Evolutionary conservation across 1,140 invertebrate genomes (phyloP).

Genomic region (Globodera ellingtonae): DNA sequence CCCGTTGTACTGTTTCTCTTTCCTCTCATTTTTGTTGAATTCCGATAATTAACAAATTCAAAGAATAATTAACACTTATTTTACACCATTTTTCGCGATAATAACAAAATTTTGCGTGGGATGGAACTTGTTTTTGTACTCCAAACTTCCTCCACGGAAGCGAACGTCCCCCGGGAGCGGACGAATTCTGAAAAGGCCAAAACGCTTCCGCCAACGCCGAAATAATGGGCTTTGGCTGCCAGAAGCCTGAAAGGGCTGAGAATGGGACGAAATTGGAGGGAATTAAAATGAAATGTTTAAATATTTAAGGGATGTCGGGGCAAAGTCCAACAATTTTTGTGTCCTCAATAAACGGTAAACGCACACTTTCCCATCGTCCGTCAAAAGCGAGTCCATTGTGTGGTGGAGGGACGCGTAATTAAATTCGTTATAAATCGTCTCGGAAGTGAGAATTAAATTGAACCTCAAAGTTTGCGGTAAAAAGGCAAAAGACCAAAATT

Average conservation of each 20-base stretch:
- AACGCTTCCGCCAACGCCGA: constrained; percentile 36
- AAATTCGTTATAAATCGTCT: constrained; percentile 45
- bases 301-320: too few species aligned
- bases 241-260: constrained; percentile 28
- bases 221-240: constrained; percentile 41
- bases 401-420: constrained; percentile 39
- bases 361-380: constrained; percentile 31
- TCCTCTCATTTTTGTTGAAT: too few species aligned
- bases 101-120: constrained; percentile 26
- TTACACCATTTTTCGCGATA: constrained; percentile 9
- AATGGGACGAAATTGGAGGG: too few species aligned
- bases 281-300: too few species aligned
- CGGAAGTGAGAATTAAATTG: constrained; percentile 38
- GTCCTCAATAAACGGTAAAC: background rate
- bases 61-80: background rate
- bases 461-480: constrained; percentile 25
- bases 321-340: too few species aligned
- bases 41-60: too few species aligned
- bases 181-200: constrained; percentile 30
- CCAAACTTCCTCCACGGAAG: constrained; percentile 22
- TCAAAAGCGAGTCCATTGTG: constrained; percentile 29
- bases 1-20: background rate
- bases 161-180: constrained; percentile 19
- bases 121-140: constrained; percentile 17
- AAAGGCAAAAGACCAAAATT: background rate